Evolutionary conservation across 2,888 invertebrate genomes (phyloP).

Genomic region (Pammene fasciana): DNA sequence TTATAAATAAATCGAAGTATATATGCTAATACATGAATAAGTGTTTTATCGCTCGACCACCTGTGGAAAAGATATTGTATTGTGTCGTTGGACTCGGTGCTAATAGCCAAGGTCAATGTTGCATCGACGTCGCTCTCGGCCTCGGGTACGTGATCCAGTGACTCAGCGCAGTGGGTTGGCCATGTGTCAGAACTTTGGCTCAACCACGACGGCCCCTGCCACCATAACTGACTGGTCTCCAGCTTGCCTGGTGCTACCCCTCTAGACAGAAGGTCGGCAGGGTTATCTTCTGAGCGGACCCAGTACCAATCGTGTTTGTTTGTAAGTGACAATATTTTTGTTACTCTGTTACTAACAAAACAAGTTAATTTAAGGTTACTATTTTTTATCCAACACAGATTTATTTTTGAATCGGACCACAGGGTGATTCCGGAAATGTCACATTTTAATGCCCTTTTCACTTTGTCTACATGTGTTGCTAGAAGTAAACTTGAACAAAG

Average conservation of each 20-base stretch:
- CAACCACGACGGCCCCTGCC: not conserved
- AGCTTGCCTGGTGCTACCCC: not conserved
- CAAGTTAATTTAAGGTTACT: not conserved
- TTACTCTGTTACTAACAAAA: constrained; percentile 1
- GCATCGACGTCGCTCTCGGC: not conserved
- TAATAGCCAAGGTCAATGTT: not conserved
- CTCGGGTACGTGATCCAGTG: not conserved
- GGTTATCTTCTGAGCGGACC: not conserved
- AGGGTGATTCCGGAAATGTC: not conserved
- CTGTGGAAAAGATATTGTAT: constrained; percentile 2
- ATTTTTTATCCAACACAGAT: not conserved
- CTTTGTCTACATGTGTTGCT: constrained; percentile 1
- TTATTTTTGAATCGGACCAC: not conserved
- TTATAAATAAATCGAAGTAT: constrained; percentile 11
- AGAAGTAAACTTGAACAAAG: not conserved
- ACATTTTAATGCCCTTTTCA: not conserved
- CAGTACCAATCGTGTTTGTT: constrained; percentile 6
- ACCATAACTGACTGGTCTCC: not conserved
- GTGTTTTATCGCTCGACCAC: constrained; percentile 1
- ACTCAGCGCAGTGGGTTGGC: not conserved
- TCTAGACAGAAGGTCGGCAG: not conserved
- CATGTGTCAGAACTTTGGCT: not conserved
- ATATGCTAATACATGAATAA: not conserved
- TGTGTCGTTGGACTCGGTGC: not conserved
- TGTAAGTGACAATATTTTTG: not conserved